Percentiles rank a stretch among this genome's conserved stretches.
Conservation (phyloP, 2,797 vertebrate genomes). For the Crotalus adamanteus region DNA sequence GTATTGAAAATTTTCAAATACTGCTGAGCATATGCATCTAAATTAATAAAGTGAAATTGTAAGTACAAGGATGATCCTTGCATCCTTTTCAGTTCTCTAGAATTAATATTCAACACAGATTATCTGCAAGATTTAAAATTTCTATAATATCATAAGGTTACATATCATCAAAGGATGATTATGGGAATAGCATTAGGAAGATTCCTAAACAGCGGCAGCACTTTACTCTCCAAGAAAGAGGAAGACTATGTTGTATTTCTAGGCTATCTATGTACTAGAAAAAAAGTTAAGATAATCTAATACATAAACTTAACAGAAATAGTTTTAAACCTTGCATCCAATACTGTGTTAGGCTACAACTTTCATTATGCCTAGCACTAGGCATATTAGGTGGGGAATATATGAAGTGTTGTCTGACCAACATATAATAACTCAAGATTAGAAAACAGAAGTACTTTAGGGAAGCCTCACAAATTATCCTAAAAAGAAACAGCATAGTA, state of each 20-base stretch:
- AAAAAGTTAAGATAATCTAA: background rate
- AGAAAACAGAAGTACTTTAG: background rate
- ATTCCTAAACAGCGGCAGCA: conserved; percentile 25
- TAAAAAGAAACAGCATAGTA: background rate
- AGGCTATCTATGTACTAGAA: background rate
- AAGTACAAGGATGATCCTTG: background rate
- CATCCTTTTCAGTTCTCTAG: background rate
- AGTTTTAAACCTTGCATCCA: background rate
- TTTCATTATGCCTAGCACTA: background rate
- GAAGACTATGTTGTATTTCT: conserved; percentile 23
- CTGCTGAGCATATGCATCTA: background rate
- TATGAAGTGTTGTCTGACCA: background rate
- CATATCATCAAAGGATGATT: conserved; percentile 21
- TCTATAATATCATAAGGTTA: conserved; percentile 38
- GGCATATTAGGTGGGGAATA: background rate
- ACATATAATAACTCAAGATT: background rate
- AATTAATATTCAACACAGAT: conserved; percentile 38
- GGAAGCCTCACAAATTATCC: background rate
- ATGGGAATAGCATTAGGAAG: background rate
- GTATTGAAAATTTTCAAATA: background rate
- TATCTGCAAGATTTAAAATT: conserved; percentile 35
- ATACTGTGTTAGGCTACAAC: background rate
- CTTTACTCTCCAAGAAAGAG: conserved; percentile 36
- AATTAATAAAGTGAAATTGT: background rate
- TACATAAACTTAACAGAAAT: background rate